A percentile compares a stretch with the other conserved stretches of the same genome.
These are phyloP conservation scores for Magallana ariakensis DNA, from an alignment of 1,140 invertebrate genomes.

Conservation along the genomic window DNA sequence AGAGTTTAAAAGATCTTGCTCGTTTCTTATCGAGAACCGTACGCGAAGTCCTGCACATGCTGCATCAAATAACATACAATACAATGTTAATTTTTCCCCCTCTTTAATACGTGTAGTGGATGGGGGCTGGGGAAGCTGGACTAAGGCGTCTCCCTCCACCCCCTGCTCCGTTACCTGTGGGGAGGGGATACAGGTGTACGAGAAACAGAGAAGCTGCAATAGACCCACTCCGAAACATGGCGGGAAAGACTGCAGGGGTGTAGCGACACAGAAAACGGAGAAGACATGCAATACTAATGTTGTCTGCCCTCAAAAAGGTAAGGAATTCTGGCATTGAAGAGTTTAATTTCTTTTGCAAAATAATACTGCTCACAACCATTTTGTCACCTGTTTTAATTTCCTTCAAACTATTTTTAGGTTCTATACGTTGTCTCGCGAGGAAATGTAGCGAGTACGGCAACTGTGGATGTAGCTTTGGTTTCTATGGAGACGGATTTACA, in stretches of 20 bases:
- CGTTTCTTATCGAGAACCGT: no score
- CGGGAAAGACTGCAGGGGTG: not conserved
- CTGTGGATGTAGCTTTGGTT: not conserved
- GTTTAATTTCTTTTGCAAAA: no score
- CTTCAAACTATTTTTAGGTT: not conserved
- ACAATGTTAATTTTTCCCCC: no score
- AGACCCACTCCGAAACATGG: not conserved
- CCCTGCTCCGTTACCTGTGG: not conserved
- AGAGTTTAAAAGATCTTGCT: no score
- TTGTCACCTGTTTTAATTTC: no score
- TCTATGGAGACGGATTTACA: slow-evolving; percentile 16
- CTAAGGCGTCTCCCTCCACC: not conserved
- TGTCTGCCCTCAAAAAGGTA: not conserved
- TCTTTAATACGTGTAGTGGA: not conserved
- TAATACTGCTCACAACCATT: no score
- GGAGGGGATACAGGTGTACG: not conserved
- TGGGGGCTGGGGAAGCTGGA: slow-evolving; percentile 10
- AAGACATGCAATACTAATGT: not conserved
- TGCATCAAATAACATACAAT: no score
- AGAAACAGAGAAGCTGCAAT: not conserved
- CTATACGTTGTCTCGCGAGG: not conserved
- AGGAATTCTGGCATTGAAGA: no score
- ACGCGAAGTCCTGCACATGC: no score
- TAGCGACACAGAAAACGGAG: not conserved
- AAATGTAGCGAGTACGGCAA: slow-evolving; percentile 1